Base-by-base conservation (phyloP, 2,888 invertebrate species). In the Lordiphosa andalusiaca region DNA sequence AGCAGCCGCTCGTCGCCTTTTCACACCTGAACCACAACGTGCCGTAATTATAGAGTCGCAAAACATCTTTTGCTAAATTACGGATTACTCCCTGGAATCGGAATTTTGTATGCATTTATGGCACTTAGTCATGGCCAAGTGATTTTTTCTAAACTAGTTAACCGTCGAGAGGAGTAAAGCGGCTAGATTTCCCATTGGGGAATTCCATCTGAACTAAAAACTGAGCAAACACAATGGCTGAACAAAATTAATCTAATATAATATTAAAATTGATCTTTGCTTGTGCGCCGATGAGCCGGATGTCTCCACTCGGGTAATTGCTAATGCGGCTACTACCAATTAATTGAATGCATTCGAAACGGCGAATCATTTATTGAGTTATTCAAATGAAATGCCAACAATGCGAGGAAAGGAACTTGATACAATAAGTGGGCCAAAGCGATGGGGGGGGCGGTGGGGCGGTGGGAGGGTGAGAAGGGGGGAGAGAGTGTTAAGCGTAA, bases 91-190 rank as follows among this genome's bases (percentile, higher is more conserved):
- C 30, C 3, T 5, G 30, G 50, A 25, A 49, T 16, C 9, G 13
- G 16, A 37, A 81, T 73, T 77, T 78, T 78, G 84, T 78, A 81
- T 77, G 84, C 84, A 84, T 84, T 77, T 84, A 77, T 76, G 77
- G 71, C 75, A 82, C 84, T 84, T 84, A 81, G 80, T 82, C 83
- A 82, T 81, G 83, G 67, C 50, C 80, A 78, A 84, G 71, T 82
- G 71, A 74, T 63, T 82, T n/a, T n/a, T 78, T 69, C 67, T 82
- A 81, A 82, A 81, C 75, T 81, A 81, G 85, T 84, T 75, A 82
- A 77, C 60, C 57, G 35, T 49, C 3, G 9, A 7, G 9, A 40
- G 42, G 55, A 70, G 46, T 49, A 33, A 37, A 37, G 51, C 80
- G 9, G 30, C 30, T 30, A 30, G 55, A 39, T 63, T 75, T 81